Evolutionary conservation across 1,140 invertebrate genomes (phyloP).

Genomic region (Ostrea edulis): DNA sequence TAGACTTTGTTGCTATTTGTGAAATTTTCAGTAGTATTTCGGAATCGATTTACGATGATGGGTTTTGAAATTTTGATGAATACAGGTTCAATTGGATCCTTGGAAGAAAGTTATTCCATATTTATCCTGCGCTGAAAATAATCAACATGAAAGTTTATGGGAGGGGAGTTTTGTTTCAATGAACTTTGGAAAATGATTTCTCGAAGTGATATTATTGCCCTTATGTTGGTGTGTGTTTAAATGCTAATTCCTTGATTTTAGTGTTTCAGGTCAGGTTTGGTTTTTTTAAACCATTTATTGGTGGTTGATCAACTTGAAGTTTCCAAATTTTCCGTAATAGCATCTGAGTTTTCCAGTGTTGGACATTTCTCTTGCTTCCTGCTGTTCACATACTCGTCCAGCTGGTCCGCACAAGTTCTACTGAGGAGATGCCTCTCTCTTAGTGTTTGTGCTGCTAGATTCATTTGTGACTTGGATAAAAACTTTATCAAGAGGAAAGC

Average conservation of each 20-base stretch:
- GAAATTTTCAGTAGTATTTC: neutral
- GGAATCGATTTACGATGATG: neutral
- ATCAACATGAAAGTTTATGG: neutral
- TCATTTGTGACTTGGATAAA: neutral
- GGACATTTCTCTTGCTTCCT: neutral
- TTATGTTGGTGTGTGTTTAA: neutral
- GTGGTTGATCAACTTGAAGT: neutral
- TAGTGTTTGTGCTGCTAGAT: no score
- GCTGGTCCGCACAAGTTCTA: no score
- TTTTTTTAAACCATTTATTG: neutral
- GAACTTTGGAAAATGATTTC: neutral
- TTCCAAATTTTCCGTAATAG: no score
- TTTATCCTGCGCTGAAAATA: neutral
- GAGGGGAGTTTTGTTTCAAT: neutral
- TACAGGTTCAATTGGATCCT: neutral
- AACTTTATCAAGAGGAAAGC: neutral
- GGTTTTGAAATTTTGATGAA: neutral
- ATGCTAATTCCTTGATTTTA: neutral
- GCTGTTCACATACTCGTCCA: neutral
- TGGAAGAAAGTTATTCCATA: neutral
- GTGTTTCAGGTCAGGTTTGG: neutral
- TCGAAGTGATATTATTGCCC: neutral
- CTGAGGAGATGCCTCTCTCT: no score
- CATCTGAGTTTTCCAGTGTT: neutral
- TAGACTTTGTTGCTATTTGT: conserved; percentile 5